Evolutionary conservation across 2,888 invertebrate species (phyloP).

Genomic region (Galerucella pusilla): DNA sequence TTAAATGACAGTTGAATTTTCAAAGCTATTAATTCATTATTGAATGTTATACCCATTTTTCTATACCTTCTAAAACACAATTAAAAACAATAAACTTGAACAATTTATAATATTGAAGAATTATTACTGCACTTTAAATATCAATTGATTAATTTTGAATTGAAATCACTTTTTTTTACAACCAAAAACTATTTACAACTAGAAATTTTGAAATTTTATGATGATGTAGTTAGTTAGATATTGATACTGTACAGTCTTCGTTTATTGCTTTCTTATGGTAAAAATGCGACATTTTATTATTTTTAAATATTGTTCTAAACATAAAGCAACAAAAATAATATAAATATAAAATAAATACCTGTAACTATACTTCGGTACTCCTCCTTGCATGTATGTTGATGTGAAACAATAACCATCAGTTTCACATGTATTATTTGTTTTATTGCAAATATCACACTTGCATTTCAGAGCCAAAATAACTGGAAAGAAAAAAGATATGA

Average conservation of each 20-base stretch:
- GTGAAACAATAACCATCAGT: constrained; percentile 92
- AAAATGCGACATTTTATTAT: constrained; percentile 54
- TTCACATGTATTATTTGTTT: constrained; percentile 83
- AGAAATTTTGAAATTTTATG: background rate
- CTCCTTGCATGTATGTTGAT: constrained; percentile 63
- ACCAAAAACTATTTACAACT: no score
- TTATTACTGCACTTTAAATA: background rate
- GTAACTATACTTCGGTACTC: constrained; percentile 74
- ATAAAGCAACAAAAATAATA: background rate
- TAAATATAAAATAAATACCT: constrained; percentile 70
- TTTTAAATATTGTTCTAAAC: background rate
- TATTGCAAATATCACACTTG: constrained; percentile 83
- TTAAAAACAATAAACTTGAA: background rate
- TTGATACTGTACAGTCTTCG: background rate
- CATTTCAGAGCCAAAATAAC: constrained; percentile 75
- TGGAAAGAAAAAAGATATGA: constrained; percentile 60
- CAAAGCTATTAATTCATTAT: background rate
- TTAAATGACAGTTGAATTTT: background rate
- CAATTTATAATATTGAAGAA: background rate
- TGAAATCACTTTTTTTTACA: background rate
- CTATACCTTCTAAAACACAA: background rate
- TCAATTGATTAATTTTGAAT: no score
- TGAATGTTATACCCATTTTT: background rate
- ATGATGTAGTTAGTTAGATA: background rate
- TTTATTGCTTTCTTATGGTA: background rate